These are phyloP conservation scores for Desmophyllum pertusum DNA, from an alignment of 92 coral and sea anemone genomes.

Conservation along the genomic window DNA sequence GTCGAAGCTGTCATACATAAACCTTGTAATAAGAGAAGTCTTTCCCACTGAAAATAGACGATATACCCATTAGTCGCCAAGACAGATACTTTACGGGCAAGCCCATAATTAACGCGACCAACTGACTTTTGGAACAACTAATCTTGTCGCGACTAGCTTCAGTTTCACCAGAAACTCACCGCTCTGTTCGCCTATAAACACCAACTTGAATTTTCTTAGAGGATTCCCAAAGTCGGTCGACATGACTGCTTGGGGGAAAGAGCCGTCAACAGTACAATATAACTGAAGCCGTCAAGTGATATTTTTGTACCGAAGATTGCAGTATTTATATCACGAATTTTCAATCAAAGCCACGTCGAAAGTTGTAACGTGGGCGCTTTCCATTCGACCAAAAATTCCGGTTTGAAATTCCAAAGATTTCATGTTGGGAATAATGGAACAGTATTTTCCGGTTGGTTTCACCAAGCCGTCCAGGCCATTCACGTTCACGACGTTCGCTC, in stretches of 20 bases:
- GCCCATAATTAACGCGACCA: conserved; percentile 8
- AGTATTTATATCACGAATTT: conserved; percentile 27
- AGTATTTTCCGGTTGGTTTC: too few species aligned
- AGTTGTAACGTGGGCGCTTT: too few species aligned
- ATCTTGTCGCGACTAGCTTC: background rate
- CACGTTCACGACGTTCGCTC: too few species aligned
- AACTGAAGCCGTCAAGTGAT: conserved; percentile 11
- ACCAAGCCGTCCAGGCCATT: too few species aligned
- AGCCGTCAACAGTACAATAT: conserved; percentile 31
- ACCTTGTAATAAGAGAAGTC: conserved; percentile 96
- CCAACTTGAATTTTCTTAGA: conserved; percentile 96
- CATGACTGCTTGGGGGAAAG: conserved; percentile 58
- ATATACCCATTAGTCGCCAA: background rate
- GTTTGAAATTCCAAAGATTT: too few species aligned
- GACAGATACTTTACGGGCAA: background rate
- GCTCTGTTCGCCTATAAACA: conserved; percentile 98
- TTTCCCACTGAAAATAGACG: conserved; percentile 80
- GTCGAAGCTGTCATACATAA: conserved; percentile 99
- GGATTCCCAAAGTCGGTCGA: conserved; percentile 99
- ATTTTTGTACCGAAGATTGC: conserved; percentile 42
- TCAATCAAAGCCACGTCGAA: conserved; percentile 92
- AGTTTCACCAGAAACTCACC: conserved; percentile 66
- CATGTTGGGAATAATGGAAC: too few species aligned
- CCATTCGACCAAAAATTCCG: too few species aligned
- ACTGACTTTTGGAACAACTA: conserved; percentile 23